Conservation (phyloP, 1,140 invertebrate genomes). For the Bombus balteatus region DNA sequence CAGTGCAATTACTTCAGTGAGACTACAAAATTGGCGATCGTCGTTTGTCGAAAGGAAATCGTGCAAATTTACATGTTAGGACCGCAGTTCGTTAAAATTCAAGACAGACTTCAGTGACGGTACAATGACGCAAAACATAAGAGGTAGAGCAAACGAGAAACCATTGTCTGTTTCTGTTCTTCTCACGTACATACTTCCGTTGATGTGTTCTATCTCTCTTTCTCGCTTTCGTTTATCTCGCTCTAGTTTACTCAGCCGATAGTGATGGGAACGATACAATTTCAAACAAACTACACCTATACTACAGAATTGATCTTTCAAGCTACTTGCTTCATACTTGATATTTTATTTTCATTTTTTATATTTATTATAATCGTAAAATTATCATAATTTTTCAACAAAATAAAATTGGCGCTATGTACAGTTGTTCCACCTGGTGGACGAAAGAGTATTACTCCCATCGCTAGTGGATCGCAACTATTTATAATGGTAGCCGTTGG, state of each 20-base stretch:
- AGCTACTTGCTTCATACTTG: neutral
- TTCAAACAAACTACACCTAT: neutral
- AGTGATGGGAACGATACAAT: constrained; percentile 4
- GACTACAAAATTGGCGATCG: neutral
- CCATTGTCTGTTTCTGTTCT: constrained; percentile 33
- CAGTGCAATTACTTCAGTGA: no score
- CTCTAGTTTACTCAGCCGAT: neutral
- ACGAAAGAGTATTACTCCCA: constrained; percentile 15
- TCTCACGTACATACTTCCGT: constrained; percentile 42
- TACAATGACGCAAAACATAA: constrained; percentile 38
- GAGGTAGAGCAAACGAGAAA: neutral
- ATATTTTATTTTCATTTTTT: neutral
- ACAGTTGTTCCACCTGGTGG: constrained; percentile 28
- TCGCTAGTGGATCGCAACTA: constrained; percentile 54
- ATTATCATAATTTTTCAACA: neutral
- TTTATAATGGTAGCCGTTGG: constrained; percentile 63
- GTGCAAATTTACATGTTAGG: constrained; percentile 25
- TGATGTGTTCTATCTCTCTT: neutral
- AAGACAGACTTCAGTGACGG: constrained; percentile 36
- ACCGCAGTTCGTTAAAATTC: constrained; percentile 42
- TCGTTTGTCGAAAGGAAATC: constrained; percentile 7
- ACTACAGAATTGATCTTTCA: no score
- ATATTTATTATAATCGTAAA: no score
- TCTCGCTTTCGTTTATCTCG: neutral
- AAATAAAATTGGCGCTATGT: neutral